Conservation (phyloP, 2,113 vertebrate genomes). For the Erythrocebus patas region DNA sequence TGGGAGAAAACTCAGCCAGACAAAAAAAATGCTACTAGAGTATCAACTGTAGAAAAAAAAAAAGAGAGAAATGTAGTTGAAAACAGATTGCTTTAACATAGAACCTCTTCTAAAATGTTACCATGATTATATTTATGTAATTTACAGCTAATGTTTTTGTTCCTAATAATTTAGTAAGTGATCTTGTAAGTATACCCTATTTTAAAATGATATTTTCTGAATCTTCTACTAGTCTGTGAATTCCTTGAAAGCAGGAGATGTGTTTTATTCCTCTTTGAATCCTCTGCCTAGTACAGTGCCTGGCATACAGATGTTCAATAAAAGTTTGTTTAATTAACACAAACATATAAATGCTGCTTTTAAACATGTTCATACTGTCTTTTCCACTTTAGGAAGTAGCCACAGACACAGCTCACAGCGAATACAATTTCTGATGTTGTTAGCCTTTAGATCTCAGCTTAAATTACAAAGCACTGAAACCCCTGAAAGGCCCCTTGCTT, state of each 20-base stretch:
- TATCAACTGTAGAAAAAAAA: background rate
- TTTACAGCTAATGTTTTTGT: slow-evolving; percentile 15
- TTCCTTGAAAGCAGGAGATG: background rate
- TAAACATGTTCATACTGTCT: background rate
- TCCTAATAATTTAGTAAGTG: background rate
- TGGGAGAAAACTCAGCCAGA: background rate
- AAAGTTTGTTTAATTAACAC: background rate
- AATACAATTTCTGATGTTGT: background rate
- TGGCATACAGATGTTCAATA: background rate
- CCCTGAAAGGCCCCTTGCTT: background rate
- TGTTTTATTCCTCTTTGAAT: background rate
- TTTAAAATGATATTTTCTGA: slow-evolving; percentile 20
- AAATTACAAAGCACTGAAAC: background rate
- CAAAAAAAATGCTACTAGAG: background rate
- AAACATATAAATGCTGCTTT: background rate
- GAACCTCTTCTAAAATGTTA: slow-evolving; percentile 22
- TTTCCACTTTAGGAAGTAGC: background rate
- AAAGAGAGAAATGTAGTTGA: background rate
- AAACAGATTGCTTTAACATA: background rate
- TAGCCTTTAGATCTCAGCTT: background rate
- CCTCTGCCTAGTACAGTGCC: background rate
- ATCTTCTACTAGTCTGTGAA: background rate
- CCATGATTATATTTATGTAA: background rate
- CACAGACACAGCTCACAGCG: background rate
- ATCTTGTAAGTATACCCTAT: background rate